phyloP scores from a whole-genome alignment of 2,888 invertebrate species.

The Drosophila lacicola region DNA sequence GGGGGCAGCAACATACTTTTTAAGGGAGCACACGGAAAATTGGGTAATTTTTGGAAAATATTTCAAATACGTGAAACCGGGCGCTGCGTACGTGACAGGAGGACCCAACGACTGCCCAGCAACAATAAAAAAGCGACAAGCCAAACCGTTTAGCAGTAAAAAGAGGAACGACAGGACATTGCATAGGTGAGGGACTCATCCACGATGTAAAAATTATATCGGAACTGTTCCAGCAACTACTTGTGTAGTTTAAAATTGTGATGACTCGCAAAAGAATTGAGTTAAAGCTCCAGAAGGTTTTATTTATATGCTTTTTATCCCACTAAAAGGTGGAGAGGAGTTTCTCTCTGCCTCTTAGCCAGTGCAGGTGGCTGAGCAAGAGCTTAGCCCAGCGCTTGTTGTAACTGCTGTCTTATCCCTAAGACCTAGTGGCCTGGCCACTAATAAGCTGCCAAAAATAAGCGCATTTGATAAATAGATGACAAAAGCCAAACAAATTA shows the following conservation, averaged over 20 bases:
- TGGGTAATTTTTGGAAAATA: conserved; percentile 80
- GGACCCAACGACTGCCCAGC: conserved; percentile 42
- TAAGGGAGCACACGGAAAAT: conserved; percentile 57
- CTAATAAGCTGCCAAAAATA: conserved; percentile 78
- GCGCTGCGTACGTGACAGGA: conserved; percentile 70
- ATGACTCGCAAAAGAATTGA: too few species aligned
- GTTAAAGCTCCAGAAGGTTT: neutral
- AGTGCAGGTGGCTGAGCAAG: neutral
- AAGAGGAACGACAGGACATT: conserved; percentile 29
- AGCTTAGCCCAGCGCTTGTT: neutral
- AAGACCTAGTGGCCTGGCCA: conserved; percentile 30
- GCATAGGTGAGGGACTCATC: neutral
- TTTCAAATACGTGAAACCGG: conserved; percentile 79
- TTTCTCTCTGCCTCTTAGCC: neutral
- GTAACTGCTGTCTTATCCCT: conserved; percentile 20
- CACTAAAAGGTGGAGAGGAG: neutral
- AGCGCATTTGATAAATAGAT: conserved; percentile 77
- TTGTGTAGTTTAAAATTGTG: too few species aligned
- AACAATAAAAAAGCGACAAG: conserved; percentile 42
- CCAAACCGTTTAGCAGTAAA: conserved; percentile 72
- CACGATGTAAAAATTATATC: conserved; percentile 2
- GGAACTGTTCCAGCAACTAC: too few species aligned
- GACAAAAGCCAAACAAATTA: conserved; percentile 78
- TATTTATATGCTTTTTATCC: neutral
- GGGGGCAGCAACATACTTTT: conserved; percentile 17